Evolutionary conservation across 2,888 invertebrate genomes (phyloP).

Genomic region (Meliscaeva auricollis): DNA sequence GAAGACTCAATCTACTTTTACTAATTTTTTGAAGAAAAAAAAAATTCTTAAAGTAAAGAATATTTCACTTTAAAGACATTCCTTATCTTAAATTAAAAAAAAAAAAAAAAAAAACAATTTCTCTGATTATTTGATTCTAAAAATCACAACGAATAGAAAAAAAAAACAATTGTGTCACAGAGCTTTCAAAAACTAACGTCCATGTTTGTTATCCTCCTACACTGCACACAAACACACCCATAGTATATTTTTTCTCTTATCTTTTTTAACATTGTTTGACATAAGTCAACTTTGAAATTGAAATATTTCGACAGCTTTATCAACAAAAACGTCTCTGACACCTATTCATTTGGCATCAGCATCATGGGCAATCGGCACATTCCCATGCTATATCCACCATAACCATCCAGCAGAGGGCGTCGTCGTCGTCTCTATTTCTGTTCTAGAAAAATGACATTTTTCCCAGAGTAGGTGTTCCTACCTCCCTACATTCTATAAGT

Average conservation of each 20-base stretch:
- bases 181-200: not conserved
- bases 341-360: constrained; percentile 23
- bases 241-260: not conserved
- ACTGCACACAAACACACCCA: too few species aligned
- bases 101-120: not conserved
- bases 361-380: not conserved
- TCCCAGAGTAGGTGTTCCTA: not conserved
- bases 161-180: not conserved
- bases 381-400: not conserved
- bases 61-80: too few species aligned
- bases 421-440: not conserved
- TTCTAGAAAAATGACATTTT: not conserved
- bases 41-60: too few species aligned
- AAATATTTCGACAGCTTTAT: constrained; percentile 37
- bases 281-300: not conserved
- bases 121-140: not conserved
- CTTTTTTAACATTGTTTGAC: constrained; percentile 19
- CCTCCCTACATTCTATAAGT: too few species aligned
- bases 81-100: too few species aligned
- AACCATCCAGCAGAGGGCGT: not conserved
- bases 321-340: constrained; percentile 46
- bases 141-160: not conserved
- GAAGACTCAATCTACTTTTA: too few species aligned
- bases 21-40: too few species aligned
- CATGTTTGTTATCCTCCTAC: not conserved